Percentiles rank a stretch among this genome's conserved stretches.
Evolutionary conservation across 2,113 vertebrate genomes (phyloP).

Genomic region (Callocephalon fimbriatum): DNA sequence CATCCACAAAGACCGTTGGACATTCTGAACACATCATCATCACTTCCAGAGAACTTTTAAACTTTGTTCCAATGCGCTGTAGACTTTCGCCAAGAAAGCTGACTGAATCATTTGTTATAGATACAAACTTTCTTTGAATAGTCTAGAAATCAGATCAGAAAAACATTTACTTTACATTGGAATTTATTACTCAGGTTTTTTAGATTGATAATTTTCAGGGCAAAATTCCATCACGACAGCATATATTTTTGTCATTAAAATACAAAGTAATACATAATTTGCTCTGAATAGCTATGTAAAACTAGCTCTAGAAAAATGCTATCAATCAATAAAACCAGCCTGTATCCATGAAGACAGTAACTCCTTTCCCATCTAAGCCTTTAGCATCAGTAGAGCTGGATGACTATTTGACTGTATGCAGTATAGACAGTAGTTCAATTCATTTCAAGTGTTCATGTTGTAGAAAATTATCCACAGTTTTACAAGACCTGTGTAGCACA

Average conservation of each 20-base stretch:
- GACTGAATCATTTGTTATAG: constrained; percentile 89
- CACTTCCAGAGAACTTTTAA: constrained; percentile 92
- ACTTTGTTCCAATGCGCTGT: constrained; percentile 94
- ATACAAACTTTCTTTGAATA: constrained; percentile 92
- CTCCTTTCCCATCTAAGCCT: not conserved
- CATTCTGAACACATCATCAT: constrained; percentile 93
- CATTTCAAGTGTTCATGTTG: not conserved
- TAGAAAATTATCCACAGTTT: not conserved
- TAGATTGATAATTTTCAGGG: not conserved
- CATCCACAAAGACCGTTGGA: constrained; percentile 96
- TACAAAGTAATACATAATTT: not conserved
- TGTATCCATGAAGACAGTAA: not conserved
- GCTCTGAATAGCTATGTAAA: not conserved
- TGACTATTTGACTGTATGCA: not conserved
- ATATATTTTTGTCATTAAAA: not conserved
- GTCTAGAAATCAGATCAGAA: constrained; percentile 73
- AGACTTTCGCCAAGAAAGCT: constrained; percentile 90
- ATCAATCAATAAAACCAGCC: not conserved
- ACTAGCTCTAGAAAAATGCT: not conserved
- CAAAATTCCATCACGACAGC: not conserved
- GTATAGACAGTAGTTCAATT: not conserved
- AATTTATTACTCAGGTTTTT: not conserved
- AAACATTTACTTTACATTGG: not conserved
- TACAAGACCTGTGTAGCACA: not conserved
- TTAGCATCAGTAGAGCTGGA: not conserved